Conservation (phyloP, 2,888 invertebrate species). For the Andrena minutula region DNA sequence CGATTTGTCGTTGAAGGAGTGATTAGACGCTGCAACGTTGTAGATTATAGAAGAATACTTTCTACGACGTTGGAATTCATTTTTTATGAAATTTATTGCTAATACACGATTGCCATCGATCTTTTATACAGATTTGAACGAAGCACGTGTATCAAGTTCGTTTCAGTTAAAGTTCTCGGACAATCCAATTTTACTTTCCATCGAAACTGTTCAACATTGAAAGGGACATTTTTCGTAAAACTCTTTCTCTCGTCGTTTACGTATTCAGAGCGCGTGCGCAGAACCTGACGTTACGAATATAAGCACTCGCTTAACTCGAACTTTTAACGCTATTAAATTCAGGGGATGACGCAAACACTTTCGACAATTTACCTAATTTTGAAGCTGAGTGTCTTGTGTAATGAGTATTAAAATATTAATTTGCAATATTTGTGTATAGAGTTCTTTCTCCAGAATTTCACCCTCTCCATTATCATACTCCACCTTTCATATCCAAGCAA, state of each 20-base stretch:
- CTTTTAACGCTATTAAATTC: slow-evolving; percentile 35
- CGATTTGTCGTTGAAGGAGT: slow-evolving; percentile 26
- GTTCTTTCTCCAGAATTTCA: too few species aligned
- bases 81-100: background rate
- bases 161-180: too few species aligned
- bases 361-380: slow-evolving; percentile 29
- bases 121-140: background rate
- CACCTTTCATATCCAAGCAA: background rate
- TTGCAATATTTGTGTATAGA: background rate
- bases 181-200: slow-evolving; percentile 15
- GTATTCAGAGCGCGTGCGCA: slow-evolving; percentile 24
- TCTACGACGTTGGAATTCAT: background rate
- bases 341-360: slow-evolving; percentile 19
- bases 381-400: background rate
- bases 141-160: too few species aligned
- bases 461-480: too few species aligned
- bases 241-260: slow-evolving; percentile 18
- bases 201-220: background rate
- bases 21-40: slow-evolving; percentile 25
- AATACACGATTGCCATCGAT: background rate
- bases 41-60: background rate
- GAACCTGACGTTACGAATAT: slow-evolving; percentile 30
- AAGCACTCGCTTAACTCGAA: slow-evolving; percentile 16
- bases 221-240: slow-evolving; percentile 18
- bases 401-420: background rate